Evolutionary conservation across 2,888 invertebrate genomes (phyloP).

Genomic region (Scaptomyza cyrtandrae): DNA sequence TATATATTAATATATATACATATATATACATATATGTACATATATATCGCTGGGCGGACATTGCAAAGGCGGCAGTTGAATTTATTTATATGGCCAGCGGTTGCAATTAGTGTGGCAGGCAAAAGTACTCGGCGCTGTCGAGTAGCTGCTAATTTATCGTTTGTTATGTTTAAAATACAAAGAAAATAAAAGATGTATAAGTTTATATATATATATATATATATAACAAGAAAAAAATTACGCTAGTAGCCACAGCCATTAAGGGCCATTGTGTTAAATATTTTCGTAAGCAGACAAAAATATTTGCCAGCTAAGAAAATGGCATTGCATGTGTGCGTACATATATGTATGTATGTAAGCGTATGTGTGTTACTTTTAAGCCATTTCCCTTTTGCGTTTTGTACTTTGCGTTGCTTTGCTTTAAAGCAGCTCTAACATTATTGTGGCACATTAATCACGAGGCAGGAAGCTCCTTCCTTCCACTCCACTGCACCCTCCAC

Average conservation of each 20-base stretch:
- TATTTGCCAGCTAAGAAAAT: slow-evolving; percentile 71
- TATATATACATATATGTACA: slow-evolving; percentile 13
- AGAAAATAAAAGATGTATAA: slow-evolving; percentile 25
- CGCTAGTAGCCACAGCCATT: slow-evolving; percentile 60
- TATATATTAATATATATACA: not conserved
- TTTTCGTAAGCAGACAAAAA: slow-evolving; percentile 72
- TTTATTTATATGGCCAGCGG: slow-evolving; percentile 62
- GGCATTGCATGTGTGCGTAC: slow-evolving; percentile 29
- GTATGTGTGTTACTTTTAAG: slow-evolving; percentile 60
- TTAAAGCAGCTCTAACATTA: slow-evolving; percentile 72
- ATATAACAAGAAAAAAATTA: slow-evolving; percentile 51
- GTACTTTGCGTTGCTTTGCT: slow-evolving; percentile 58
- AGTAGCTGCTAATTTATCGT: slow-evolving; percentile 69
- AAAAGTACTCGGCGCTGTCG: slow-evolving; percentile 59
- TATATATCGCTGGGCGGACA: slow-evolving; percentile 27
- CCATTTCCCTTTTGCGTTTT: slow-evolving; percentile 54
- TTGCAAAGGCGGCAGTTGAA: slow-evolving; percentile 34
- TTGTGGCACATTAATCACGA: slow-evolving; percentile 73
- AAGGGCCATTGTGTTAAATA: slow-evolving; percentile 73
- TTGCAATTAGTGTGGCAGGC: slow-evolving; percentile 71
- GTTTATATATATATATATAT: slow-evolving; percentile 28
- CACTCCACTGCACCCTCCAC: not conserved
- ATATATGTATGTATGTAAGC: not conserved
- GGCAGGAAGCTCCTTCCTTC: slow-evolving; percentile 59
- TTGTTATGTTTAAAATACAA: slow-evolving; percentile 73